Evolutionary conservation across 2,888 invertebrate species (phyloP), one percentile per base, ranked within the genome.

Genomic region (Neoscelio sp.): DNA sequence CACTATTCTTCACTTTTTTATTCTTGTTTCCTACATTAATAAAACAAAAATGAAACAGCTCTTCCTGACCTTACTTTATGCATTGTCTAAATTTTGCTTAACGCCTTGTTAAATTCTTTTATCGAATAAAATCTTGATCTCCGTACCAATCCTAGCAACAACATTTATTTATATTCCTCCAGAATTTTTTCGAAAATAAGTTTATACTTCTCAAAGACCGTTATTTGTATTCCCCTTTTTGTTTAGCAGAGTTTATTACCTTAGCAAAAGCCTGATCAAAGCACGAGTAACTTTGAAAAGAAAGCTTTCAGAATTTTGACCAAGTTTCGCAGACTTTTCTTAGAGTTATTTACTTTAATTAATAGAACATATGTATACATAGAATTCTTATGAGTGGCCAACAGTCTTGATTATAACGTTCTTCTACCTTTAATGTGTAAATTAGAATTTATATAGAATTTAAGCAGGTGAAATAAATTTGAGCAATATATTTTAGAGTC

Each of bases 241-340:
- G 64, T 73, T 56, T 35, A 33, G 38, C 48, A n/a, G 46, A 73
- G 56, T 71, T 73, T 73, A 73, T 73, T 73, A 64, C 73, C 38
- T 35, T 30, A 17, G 38, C 35, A 35, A 35, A 40, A 30, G 58
- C 60, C 40, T 44, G 48, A 62, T 44, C 62, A 15, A 48, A 58
- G 73, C 73, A 74, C 65, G 64, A 65, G 73, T 52, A 74, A 42
- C 56, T 58, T 28, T 35, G 64, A 26, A 18, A 33, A 52, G 44
- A 40, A 44, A 65, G 67, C 58, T 65, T 67, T 67, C 60, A 73
- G 65, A 74, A 74, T 65, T 74, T 65, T 58, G 73, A 46, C 71
- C 15, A 73, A 73, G 42, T 70, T 60, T n/a, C 46, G 38, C 54
- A 30, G 71, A 54, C 71, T 71, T 71, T 62, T 71, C 52, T 71